Percentiles rank a stretch among this genome's conserved stretches.
These are phyloP conservation scores for Seladonia tumulorum DNA, from an alignment of 2,888 invertebrate genomes.

Conservation along the genomic window DNA sequence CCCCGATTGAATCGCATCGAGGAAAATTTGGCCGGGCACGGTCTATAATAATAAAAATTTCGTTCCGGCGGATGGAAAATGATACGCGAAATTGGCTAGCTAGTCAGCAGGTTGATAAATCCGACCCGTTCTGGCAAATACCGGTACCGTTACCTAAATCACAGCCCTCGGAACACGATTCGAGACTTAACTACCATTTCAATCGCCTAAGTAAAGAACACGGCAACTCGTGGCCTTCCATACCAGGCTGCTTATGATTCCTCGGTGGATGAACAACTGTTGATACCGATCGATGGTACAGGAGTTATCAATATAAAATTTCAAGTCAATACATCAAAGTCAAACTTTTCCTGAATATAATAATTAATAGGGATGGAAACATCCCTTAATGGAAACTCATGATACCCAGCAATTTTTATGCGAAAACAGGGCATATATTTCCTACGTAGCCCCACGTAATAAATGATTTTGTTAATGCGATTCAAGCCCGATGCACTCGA, in stretches of 20 bases:
- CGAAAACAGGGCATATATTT: too few relatives aligned
- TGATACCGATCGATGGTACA: conserved; percentile 43
- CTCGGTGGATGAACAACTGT: conserved; percentile 53
- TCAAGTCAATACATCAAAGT: too few relatives aligned
- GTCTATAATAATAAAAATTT: background rate
- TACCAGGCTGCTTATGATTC: conserved; percentile 2
- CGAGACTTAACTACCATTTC: background rate
- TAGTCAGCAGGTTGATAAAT: conserved; percentile 30
- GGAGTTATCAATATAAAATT: too few relatives aligned
- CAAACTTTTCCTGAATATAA: too few relatives aligned
- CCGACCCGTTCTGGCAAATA: conserved; percentile 2
- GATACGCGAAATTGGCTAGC: conserved; percentile 9
- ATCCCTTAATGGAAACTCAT: too few relatives aligned
- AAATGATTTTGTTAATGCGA: too few relatives aligned
- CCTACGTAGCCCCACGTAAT: too few relatives aligned
- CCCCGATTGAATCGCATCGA: background rate
- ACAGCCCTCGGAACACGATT: background rate
- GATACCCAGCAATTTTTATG: too few relatives aligned
- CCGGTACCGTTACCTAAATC: background rate
- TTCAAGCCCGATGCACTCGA: conserved; percentile 14
- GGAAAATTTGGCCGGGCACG: background rate
- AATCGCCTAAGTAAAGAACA: conserved; percentile 4
- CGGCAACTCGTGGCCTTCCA: conserved; percentile 8
- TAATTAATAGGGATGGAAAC: too few relatives aligned
- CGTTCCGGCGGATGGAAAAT: background rate